Base-by-base conservation (phyloP, 2,113 vertebrate species). In the Peromyscus californicus region DNA sequence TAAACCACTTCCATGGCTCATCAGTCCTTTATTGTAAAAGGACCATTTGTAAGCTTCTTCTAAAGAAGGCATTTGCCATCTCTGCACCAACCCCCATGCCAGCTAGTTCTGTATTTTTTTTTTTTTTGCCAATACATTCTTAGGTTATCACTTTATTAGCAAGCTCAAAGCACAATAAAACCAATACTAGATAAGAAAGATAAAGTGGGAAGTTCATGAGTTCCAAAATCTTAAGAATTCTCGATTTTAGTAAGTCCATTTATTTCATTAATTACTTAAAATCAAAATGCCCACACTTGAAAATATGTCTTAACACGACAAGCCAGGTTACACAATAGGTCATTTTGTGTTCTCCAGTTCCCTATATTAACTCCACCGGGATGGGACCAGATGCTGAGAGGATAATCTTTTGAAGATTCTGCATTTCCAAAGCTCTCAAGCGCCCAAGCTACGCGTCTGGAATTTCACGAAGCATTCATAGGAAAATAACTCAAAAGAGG, bases 381-480 rank as follows among this genome's bases (percentile, higher is more conserved):
- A 95, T 95, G 92, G 29, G 61, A 74, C 86, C 93, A n/a, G 80
- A 7, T 72, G 63, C 90, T 72, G n/a, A 69, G 24, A 70, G 12
- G 78, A 80, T 42, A 79, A 59, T 97, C 65, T 96, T 93, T 92
- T 90, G 51, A 96, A 92, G 96, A 95, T 91, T 97, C 93, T 96
- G 89, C 92, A 93, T 96, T 93, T 90, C n/a, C 65, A 96, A 96
- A 97, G 96, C 33, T 76, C 88, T 96, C 95, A 89, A 94, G 93
- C 26, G 65, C 95, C 93, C 79, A 57, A 87, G 45, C 61, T 89
- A 86, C 2, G 61, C 17, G 75, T 96, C 48, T 96, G 83, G 89
- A 97, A 96, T 96, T 97, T 97, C 89, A 89, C 29, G 0, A 95
- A 97, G 80, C 92, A 96, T 90, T 97, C 93, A 54, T 92, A 97